Base-by-base conservation (phyloP, 2,113 vertebrate genomes). In the Cinclus cinclus region DNA sequence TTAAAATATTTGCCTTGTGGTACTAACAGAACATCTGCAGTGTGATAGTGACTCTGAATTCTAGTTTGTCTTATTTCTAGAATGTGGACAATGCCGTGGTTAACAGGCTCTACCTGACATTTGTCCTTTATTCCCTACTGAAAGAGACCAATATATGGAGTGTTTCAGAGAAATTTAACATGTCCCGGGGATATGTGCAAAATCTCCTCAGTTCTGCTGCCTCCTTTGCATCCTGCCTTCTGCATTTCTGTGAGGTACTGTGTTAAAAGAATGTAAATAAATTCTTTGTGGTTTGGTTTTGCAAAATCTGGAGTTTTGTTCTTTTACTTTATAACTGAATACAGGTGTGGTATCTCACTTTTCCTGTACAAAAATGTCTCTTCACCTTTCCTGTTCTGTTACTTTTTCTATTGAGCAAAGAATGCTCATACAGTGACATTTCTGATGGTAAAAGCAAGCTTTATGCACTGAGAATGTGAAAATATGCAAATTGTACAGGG, bases 191-290 rank as follows among this genome's bases (percentile, higher is more conserved):
- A 75, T 99, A 99, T 39, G 79, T 99, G 49, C 99, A 99, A 91
- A 98, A 85, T 11, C 98, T 99, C 46, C 98, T 99, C 28, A 98
- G 37, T 77, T 99, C 99, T 10, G 96, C 99, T 27, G 98, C 99
- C 2, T 98, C 99, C 0, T 99, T 99, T 89, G 98, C 98, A 64
- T 99, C 98, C 59, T 99, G 98, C 16, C 98, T 99, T 74, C 97
- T 99, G 46, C 99, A 98, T 96, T 99, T 99, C 97, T 98, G 99
- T 11, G 98, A 99, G 99, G 99, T 99, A 97, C 50, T 67, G 39
- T 67, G 7, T 56, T 39, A 35, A 30, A 62, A 46, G 6, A 16
- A 15, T 65, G 28, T 13, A 7, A 50, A 7, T 42, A 30, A 65
- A 33, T 58, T 21, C 17, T 64, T 44, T 63, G 18, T 27, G 31